These are phyloP conservation scores for Drosophila tsacasi DNA, from an alignment of 1,140 invertebrate species.

Conservation along the genomic window DNA sequence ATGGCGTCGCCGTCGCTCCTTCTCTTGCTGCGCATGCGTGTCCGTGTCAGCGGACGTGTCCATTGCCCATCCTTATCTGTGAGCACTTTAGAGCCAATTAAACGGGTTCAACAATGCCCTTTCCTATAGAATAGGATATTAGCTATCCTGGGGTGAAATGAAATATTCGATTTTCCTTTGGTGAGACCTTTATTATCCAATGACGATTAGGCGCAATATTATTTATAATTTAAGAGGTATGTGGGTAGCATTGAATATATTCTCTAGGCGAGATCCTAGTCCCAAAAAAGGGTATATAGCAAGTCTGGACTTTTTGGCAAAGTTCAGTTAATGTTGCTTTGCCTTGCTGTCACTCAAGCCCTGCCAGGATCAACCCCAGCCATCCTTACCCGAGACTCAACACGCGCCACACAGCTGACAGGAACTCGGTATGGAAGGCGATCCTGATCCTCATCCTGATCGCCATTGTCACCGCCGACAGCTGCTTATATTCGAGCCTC, in stretches of 20 bases:
- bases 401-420: constrained; percentile 76
- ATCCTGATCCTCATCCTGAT: constrained; percentile 43
- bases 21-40: constrained; percentile 41
- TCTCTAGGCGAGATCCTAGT: neutral
- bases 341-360: constrained; percentile 52
- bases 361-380: constrained; percentile 10
- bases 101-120: constrained; percentile 54
- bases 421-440: constrained; percentile 40
- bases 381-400: constrained; percentile 29
- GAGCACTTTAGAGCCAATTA: constrained; percentile 69
- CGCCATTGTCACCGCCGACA: constrained; percentile 44
- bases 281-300: neutral
- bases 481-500: constrained; percentile 37
- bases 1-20: constrained; percentile 43
- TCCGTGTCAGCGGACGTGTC: constrained; percentile 54
- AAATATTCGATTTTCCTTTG: neutral
- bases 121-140: constrained; percentile 4
- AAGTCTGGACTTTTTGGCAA: neutral
- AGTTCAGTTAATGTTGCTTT: constrained; percentile 24
- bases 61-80: constrained; percentile 49
- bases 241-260: too few species aligned
- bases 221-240: neutral
- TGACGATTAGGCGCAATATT: neutral
- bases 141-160: neutral
- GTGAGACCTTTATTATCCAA: neutral